These are phyloP conservation scores for Stomorhina lunata DNA, from an alignment of 2,888 invertebrate species.

Conservation along the genomic window DNA sequence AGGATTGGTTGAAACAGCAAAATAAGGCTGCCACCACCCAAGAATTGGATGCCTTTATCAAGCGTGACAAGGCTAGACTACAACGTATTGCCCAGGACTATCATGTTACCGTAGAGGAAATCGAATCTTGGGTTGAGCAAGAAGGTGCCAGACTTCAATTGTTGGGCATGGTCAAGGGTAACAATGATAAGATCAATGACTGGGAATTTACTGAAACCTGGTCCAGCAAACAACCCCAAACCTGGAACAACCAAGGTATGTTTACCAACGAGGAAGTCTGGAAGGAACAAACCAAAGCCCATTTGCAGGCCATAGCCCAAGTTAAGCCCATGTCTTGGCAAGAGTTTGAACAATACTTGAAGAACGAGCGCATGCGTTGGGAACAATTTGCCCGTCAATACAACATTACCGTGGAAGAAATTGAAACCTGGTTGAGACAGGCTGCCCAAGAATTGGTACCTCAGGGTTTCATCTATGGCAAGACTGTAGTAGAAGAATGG, in stretches of 20 bases:
- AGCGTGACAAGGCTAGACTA: constrained; percentile 72
- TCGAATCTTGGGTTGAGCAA: constrained; percentile 76
- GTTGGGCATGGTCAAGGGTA: constrained; percentile 71
- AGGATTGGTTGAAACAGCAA: constrained; percentile 73
- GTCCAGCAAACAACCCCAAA: not conserved
- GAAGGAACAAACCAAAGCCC: constrained; percentile 71
- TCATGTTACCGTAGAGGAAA: constrained; percentile 75
- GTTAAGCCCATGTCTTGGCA: constrained; percentile 71
- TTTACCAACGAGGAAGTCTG: constrained; percentile 67
- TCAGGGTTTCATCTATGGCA: constrained; percentile 71
- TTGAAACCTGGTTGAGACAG: constrained; percentile 72
- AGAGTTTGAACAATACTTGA: constrained; percentile 73
- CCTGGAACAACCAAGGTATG: constrained; percentile 30
- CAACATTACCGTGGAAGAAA: constrained; percentile 73
- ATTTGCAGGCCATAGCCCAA: constrained; percentile 70
- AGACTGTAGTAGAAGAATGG: constrained; percentile 71
- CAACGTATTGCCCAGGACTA: constrained; percentile 73
- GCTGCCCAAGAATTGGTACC: constrained; percentile 68
- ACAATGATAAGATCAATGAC: constrained; percentile 61
- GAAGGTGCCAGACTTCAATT: constrained; percentile 74
- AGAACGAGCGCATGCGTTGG: constrained; percentile 69
- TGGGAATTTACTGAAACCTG: constrained; percentile 26
- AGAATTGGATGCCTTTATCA: constrained; percentile 73
- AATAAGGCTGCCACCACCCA: constrained; percentile 71
- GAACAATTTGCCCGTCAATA: constrained; percentile 73